Evolutionary conservation across 2,113 vertebrate species (phyloP), one percentile per base, ranked within the genome.

Genomic region (Sander vitreus): DNA sequence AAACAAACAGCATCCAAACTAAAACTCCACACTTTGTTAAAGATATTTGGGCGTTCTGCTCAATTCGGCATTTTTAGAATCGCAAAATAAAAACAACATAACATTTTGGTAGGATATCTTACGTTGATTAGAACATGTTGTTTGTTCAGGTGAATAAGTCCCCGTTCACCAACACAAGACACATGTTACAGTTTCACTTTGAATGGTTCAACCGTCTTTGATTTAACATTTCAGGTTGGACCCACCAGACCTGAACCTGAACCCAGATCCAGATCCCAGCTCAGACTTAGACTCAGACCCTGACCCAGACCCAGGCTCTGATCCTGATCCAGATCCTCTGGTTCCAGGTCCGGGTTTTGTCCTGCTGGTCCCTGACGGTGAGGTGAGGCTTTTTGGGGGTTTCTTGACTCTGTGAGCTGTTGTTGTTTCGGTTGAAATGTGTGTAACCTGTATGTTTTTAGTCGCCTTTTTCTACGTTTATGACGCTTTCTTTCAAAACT

Each of bases 281-380:
- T 75, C 54, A 10, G 57, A 54, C 25, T 25, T 16, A 21, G 55
- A 68, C 43, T 43, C 68, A 3, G 33, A 12, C 36, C 8, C 74
- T 18, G 69, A 50, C 30, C 3, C 58, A 0, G 43, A 30, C 18
- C 18, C 55, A 2, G 70, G 64, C 2, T 7, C 74, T 1, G 85
- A 79, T 18, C 10, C 69, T 10, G 85, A 47, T 57, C 51, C 58
- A 0, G 75, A 47, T 53, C 45, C 63, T 23, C 14, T 55, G 36
- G 85, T 83, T 68, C 89, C 87, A 18, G 87, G 85, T 63, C 78
- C 87, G 18, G 88, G 87, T 62, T 90, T 88, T 59, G 87, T 91
- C 59, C 73, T 93, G 33, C 88, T 93, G 76, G 63, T 53, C 12
- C 67, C 63, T 39, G 89, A 90, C 33, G n/a, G 11, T n/a, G 75